phyloP scores from a whole-genome alignment of 2,888 invertebrate genomes.

The Eueremaeus valkanovi region DNA sequence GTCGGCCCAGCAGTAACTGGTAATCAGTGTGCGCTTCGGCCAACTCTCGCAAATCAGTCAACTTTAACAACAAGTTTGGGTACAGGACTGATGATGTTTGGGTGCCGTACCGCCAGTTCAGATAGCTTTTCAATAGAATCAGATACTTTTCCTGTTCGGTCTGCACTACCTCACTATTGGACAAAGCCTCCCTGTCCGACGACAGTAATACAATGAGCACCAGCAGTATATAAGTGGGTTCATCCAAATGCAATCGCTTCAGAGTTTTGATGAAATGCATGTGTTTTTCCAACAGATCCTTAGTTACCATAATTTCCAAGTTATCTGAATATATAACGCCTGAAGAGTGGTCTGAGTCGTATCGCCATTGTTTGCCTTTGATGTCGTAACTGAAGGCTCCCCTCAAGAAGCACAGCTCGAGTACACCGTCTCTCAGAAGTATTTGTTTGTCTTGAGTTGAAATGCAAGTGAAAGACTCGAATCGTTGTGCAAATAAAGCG shows the following conservation, averaged over 20 bases:
- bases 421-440: slow-evolving; percentile 52
- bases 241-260: slow-evolving; percentile 52
- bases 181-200: slow-evolving; percentile 52
- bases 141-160: slow-evolving; percentile 52
- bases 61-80: slow-evolving; percentile 53
- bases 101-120: slow-evolving; percentile 51
- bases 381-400: slow-evolving; percentile 54
- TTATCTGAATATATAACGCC: slow-evolving; percentile 47
- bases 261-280: slow-evolving; percentile 53
- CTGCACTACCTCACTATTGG: slow-evolving; percentile 50
- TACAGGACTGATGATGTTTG: slow-evolving; percentile 50
- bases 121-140: slow-evolving; percentile 50
- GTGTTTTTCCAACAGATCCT: slow-evolving; percentile 53
- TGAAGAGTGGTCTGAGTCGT: slow-evolving; percentile 15
- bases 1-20: slow-evolving; percentile 48
- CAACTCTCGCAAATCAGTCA: slow-evolving; percentile 53
- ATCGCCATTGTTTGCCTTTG: slow-evolving; percentile 49
- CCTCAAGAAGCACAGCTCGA: slow-evolving; percentile 55
- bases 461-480: slow-evolving; percentile 49
- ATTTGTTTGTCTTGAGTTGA: slow-evolving; percentile 49
- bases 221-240: slow-evolving; percentile 53
- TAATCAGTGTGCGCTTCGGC: slow-evolving; percentile 51
- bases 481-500: slow-evolving; percentile 50
- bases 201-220: slow-evolving; percentile 54
- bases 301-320: slow-evolving; percentile 50